Conservation (phyloP, 2,797 vertebrate species). For the Pseudomugil tenellus region DNA sequence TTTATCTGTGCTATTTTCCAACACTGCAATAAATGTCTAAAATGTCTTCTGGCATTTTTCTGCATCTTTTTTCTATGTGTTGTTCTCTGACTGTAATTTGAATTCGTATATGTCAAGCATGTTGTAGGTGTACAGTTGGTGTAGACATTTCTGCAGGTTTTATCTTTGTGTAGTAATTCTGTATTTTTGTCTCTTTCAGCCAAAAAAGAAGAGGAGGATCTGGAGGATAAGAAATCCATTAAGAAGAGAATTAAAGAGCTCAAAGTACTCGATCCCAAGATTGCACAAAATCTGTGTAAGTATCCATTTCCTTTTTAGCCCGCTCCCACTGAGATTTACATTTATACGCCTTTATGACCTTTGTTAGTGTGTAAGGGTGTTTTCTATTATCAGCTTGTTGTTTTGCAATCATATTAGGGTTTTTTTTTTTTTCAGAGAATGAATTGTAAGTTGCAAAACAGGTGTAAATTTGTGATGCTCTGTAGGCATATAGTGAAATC, state of each 20-base stretch:
- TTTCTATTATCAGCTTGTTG: not conserved
- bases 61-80: not conserved
- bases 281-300: slow-evolving; percentile 98
- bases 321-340: slow-evolving; percentile 3
- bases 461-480: not conserved
- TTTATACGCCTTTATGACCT: slow-evolving; percentile 2
- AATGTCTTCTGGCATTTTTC: not conserved
- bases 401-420: not conserved
- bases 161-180: slow-evolving; percentile 26
- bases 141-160: slow-evolving; percentile 18
- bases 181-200: slow-evolving; percentile 78
- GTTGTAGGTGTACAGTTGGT: slow-evolving; percentile 10
- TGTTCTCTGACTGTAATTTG: slow-evolving; percentile 1
- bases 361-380: not conserved
- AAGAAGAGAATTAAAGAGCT: slow-evolving; percentile 96
- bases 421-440: not conserved
- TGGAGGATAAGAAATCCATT: slow-evolving; percentile 89
- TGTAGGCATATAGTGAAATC: not conserved
- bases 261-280: slow-evolving; percentile 95
- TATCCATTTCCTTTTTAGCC: slow-evolving; percentile 55
- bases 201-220: slow-evolving; percentile 88
- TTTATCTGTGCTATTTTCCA: slow-evolving; percentile 1
- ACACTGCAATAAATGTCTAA: not conserved
- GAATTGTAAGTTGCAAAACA: not conserved
- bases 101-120: slow-evolving; percentile 6